Conservation (phyloP, 1,140 invertebrate genomes). For the Cotesia vestalis region DNA sequence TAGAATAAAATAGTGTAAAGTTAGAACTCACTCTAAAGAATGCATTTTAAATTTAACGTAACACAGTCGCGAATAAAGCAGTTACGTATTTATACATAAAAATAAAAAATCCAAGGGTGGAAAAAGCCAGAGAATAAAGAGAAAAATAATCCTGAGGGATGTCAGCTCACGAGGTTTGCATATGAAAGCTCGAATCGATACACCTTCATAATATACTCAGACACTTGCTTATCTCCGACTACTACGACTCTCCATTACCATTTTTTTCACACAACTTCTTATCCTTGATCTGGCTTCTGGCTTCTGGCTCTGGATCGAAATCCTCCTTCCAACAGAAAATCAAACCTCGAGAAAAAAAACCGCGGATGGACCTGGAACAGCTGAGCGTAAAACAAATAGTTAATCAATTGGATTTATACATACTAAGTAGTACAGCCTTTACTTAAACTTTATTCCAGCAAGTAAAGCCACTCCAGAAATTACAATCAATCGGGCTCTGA, state of each 20-base stretch:
- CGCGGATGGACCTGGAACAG: no score
- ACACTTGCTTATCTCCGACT: constrained; percentile 62
- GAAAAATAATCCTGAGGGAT: constrained; percentile 65
- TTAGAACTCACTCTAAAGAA: no score
- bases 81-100: constrained; percentile 3
- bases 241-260: constrained; percentile 13
- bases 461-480: constrained; percentile 4
- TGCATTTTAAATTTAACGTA: no score
- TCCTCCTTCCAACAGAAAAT: not conserved
- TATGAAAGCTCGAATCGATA: constrained; percentile 66
- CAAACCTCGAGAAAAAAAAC: no score
- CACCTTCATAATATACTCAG: constrained; percentile 62
- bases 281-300: no score
- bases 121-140: constrained; percentile 27
- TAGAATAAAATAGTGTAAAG: no score
- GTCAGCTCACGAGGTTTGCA: constrained; percentile 62
- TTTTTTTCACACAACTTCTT: constrained; percentile 35
- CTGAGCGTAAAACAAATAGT: no score
- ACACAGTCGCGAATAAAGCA: constrained; percentile 3
- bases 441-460: no score
- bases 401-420: constrained; percentile 20
- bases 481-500: constrained; percentile 21
- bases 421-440: not conserved
- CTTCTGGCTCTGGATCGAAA: no score
- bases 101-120: not conserved